Conservation (phyloP, 2,888 invertebrate species). For the Apocheima hispidaria region DNA sequence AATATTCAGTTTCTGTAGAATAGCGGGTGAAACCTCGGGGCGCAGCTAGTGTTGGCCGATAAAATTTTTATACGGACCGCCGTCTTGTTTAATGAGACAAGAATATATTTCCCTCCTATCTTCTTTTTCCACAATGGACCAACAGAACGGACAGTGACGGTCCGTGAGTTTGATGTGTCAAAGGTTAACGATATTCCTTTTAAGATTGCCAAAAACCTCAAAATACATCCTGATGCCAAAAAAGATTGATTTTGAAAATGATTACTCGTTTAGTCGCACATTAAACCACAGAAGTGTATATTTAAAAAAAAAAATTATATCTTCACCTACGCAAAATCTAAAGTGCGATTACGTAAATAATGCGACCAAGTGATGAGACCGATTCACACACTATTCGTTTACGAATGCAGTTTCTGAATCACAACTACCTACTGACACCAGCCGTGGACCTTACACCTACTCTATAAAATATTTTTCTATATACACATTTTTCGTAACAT, state of each 20-base stretch:
- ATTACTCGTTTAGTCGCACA: background rate
- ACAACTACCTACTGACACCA: constrained; percentile 49
- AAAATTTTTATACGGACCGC: too few species aligned
- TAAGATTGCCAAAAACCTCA: too few species aligned
- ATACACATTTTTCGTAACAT: constrained; percentile 59
- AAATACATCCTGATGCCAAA: too few species aligned
- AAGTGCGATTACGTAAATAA: constrained; percentile 54
- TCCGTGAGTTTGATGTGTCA: too few species aligned
- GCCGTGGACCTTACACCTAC: constrained; percentile 52
- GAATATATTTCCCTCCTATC: too few species aligned
- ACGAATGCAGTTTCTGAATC: constrained; percentile 63
- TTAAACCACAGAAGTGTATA: background rate
- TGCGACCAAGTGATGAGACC: constrained; percentile 58
- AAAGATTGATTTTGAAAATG: background rate
- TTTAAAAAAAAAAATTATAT: background rate
- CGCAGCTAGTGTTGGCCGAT: too few species aligned
- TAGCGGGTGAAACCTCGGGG: too few species aligned
- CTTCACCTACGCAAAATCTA: background rate
- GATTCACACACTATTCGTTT: constrained; percentile 47
- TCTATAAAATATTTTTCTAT: constrained; percentile 68
- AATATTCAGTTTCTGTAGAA: too few species aligned
- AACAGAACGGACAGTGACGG: too few species aligned
- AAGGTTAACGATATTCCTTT: too few species aligned
- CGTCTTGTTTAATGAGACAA: too few species aligned
- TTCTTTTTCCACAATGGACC: too few species aligned